phyloP scores from a whole-genome alignment of 2,797 vertebrate genomes.

The Alfaro cultratus region DNA sequence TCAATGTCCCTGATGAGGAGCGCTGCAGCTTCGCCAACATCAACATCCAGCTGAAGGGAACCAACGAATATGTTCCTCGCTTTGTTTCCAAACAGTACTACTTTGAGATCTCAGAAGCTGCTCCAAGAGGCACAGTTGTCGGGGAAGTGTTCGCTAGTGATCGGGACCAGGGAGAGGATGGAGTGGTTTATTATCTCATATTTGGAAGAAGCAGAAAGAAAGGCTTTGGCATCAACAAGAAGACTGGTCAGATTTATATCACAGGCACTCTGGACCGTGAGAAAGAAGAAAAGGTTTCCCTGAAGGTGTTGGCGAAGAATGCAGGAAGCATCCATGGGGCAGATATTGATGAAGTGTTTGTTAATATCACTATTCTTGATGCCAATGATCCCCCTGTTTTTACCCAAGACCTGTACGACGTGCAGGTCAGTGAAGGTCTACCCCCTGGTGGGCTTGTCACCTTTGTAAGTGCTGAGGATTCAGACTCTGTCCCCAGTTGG shows the following conservation, averaged over 20 bases:
- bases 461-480: constrained; percentile 95
- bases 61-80: constrained; percentile 97
- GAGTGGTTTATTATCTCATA: constrained; percentile 94
- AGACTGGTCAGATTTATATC: constrained; percentile 92
- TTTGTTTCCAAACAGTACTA: constrained; percentile 98
- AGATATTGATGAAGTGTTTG: constrained; percentile 95
- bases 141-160: constrained; percentile 99
- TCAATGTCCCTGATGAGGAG: constrained; percentile 97
- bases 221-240: constrained; percentile 90
- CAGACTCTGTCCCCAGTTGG: constrained; percentile 97
- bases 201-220: constrained; percentile 94
- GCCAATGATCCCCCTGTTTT: constrained; percentile 97
- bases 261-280: constrained; percentile 92
- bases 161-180: constrained; percentile 92
- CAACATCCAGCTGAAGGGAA: constrained; percentile 91
- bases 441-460: constrained; percentile 91
- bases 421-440: constrained; percentile 93
- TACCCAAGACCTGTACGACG: constrained; percentile 87
- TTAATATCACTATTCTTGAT: constrained; percentile 94
- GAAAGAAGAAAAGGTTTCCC: constrained; percentile 92
- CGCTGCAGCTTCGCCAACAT: constrained; percentile 94
- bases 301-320: constrained; percentile 96
- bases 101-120: constrained; percentile 96
- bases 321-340: constrained; percentile 91
- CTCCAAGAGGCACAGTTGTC: constrained; percentile 87